phyloP scores from a whole-genome alignment of 2,888 invertebrate species.

The Pachycephus smyrnensis region DNA sequence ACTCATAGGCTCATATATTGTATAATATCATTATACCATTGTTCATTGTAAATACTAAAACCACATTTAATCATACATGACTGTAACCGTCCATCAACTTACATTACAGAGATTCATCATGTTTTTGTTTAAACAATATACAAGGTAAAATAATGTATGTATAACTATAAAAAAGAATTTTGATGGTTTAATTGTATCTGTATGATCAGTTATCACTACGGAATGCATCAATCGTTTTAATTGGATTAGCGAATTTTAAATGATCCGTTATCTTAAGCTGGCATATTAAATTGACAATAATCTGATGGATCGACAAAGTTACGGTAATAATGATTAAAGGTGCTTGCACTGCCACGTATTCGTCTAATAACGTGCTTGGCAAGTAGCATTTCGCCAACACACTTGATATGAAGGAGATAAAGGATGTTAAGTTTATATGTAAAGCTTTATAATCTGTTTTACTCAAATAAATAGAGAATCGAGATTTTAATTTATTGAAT shows the following conservation, averaged over 20 bases:
- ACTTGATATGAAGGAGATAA: not conserved
- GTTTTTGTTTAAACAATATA: too few relatives aligned
- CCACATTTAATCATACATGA: not conserved
- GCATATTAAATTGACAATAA: not conserved
- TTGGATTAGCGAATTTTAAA: not conserved
- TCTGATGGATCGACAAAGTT: not conserved
- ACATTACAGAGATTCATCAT: not conserved
- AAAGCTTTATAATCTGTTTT: slow-evolving; percentile 53
- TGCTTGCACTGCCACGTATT: slow-evolving; percentile 7
- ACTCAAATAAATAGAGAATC: slow-evolving; percentile 33
- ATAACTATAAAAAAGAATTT: not conserved
- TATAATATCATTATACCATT: not conserved
- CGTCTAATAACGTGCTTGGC: slow-evolving; percentile 21
- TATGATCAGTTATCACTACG: not conserved
- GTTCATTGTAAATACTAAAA: not conserved
- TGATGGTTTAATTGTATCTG: not conserved
- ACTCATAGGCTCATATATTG: not conserved
- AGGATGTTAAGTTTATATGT: slow-evolving; percentile 34
- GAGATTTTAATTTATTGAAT: not conserved
- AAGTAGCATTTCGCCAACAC: not conserved
- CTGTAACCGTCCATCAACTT: not conserved
- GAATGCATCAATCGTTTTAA: not conserved
- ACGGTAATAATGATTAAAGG: not conserved
- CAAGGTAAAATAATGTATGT: not conserved
- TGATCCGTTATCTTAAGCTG: not conserved